Base-by-base conservation (phyloP, 2,888 invertebrate genomes). In the Plebejus argus region DNA sequence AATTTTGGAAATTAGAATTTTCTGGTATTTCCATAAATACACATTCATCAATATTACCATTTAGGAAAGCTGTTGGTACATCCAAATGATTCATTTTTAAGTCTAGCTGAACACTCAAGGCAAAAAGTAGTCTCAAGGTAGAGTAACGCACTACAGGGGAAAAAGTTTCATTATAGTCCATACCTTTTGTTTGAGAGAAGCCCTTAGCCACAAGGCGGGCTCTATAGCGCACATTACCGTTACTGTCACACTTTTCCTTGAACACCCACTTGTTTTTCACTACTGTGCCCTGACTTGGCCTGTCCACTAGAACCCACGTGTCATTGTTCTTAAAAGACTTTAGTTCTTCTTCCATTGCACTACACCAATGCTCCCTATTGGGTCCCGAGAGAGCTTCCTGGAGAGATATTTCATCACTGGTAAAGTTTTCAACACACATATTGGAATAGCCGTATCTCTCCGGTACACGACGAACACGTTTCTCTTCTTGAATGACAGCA, bases 291-390 rank as follows among this genome's bases (percentile, higher is more conserved):
- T 56, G 4, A 5, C n/a, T 56, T 56, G 53, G 53, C 18, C 53
- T 56, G 5, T 56, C 53, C 53, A 56, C 53, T 56, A 56, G 18
- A 18, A 4, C 53, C 53, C 53, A 56, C 3, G 53, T 56, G 18
- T 18, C 53, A 56, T 56, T 56, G 18, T 56, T 18, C 18, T 5
- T 56, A 56, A 56, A 56, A n/a, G 53, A 56, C 15, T 56, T 56
- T 18, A 56, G n/a, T 5, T 56, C 53, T 56, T 56, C n/a, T 56
- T 3, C 18, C n/a, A 56, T 56, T 18, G 53, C 53, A n/a, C 53
- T 18, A 18, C n/a, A n/a, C 53, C 53, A 56, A 18, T 56, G 53
- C 74, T 76, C 74, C 53, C 74, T 49, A 71, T n/a, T 78, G 28
- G 28, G 28, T 28, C 28, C 28, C 28, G 28, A 28, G 28, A 28